phyloP scores from a whole-genome alignment of 1,140 invertebrate species.

The Conopomorpha cramerella region DNA sequence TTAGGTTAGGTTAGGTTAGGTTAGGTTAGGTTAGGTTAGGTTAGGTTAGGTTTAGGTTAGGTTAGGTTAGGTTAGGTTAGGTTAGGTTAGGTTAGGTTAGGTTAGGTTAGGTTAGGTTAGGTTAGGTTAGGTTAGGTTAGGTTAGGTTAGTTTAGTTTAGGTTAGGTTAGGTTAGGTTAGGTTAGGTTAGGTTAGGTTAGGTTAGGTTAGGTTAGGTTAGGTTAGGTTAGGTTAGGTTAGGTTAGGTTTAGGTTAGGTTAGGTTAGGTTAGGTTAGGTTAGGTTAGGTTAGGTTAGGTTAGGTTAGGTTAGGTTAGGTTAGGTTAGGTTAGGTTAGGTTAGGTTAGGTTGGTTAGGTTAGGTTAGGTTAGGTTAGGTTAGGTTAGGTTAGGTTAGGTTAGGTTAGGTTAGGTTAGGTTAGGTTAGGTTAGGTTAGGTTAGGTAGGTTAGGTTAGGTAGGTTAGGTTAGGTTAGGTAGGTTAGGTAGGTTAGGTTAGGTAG shows the following conservation, averaged over 20 bases:
- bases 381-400: conserved; percentile 2
- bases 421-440: conserved; percentile 4
- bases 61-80: conserved; percentile 9
- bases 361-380: conserved; percentile 1
- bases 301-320: too few species aligned
- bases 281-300: too few species aligned
- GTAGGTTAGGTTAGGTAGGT: too few species aligned
- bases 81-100: conserved; percentile 5
- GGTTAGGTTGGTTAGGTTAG: too few species aligned
- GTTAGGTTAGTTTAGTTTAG: too few species aligned
- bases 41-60: too few species aligned
- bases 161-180: conserved; percentile 8
- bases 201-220: conserved; percentile 2
- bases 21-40: conserved; percentile 10
- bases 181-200: conserved; percentile 5
- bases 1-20: conserved; percentile 11
- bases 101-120: conserved; percentile 6
- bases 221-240: conserved; percentile 1
- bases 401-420: neutral
- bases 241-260: too few species aligned
- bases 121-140: too few species aligned
- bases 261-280: conserved; percentile 1
- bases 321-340: conserved; percentile 1
- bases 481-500: too few species aligned
- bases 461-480: too few species aligned